Evolutionary conservation across 2,888 invertebrate species (phyloP).

Genomic region (Chrysodeixis includens): DNA sequence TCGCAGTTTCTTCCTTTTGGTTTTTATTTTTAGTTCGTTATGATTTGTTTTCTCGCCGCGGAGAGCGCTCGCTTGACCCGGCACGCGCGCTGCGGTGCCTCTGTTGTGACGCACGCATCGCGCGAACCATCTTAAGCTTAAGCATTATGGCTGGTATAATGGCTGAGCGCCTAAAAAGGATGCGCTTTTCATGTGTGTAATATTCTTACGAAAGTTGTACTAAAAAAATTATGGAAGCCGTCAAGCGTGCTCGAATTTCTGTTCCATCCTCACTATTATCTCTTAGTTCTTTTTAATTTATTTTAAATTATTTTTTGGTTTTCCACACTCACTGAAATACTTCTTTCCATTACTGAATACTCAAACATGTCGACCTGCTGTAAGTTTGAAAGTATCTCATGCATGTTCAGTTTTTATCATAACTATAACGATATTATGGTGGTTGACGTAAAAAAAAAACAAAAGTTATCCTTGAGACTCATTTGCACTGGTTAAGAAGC

Average conservation of each 20-base stretch:
- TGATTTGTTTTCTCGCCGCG: slow-evolving; percentile 42
- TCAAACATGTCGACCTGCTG: slow-evolving; percentile 54
- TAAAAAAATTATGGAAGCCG: slow-evolving; percentile 34
- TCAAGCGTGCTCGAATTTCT: slow-evolving; percentile 59
- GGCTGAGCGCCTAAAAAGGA: slow-evolving; percentile 29
- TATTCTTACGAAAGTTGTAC: slow-evolving; percentile 13
- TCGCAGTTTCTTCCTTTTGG: slow-evolving; percentile 83
- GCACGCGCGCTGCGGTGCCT: slow-evolving; percentile 22
- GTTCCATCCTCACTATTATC: slow-evolving; percentile 53
- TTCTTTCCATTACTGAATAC: slow-evolving; percentile 63
- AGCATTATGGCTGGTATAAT: slow-evolving; percentile 22
- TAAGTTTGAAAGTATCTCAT: slow-evolving; percentile 66
- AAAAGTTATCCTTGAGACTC: no score
- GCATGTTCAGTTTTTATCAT: no score
- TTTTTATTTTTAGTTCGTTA: slow-evolving; percentile 54
- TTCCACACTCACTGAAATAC: slow-evolving; percentile 66
- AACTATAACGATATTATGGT: no score
- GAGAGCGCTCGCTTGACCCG: slow-evolving; percentile 47
- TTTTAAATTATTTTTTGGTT: slow-evolving; percentile 52
- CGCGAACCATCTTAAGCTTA: slow-evolving; percentile 31
- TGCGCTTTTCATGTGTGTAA: slow-evolving; percentile 29
- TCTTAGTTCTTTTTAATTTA: slow-evolving; percentile 61
- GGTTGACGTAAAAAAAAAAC: no score
- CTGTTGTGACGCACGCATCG: slow-evolving; percentile 14
- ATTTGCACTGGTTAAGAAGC: no score